phyloP scores from a whole-genome alignment of 2,113 vertebrate species.

The Petaurus breviceps region DNA sequence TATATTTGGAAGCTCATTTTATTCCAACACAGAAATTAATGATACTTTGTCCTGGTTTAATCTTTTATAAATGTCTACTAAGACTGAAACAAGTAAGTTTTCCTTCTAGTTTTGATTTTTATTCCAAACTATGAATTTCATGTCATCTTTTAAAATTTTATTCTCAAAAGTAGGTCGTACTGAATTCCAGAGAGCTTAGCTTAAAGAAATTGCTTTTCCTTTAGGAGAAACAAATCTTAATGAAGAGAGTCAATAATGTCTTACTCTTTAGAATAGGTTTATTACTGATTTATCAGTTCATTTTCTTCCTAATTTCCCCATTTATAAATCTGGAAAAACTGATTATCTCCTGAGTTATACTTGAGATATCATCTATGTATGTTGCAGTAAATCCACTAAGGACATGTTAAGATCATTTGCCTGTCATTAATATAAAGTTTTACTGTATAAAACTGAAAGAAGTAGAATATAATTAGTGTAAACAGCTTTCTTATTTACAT shows the following conservation, averaged over 20 bases:
- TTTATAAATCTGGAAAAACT: slow-evolving; percentile 84
- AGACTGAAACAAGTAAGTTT: slow-evolving; percentile 62
- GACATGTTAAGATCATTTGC: slow-evolving; percentile 70
- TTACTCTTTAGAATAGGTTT: slow-evolving; percentile 82
- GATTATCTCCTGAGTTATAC: slow-evolving; percentile 83
- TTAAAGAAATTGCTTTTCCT: slow-evolving; percentile 81
- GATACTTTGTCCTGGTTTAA: background rate
- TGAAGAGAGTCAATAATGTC: slow-evolving; percentile 84
- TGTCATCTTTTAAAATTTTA: slow-evolving; percentile 77
- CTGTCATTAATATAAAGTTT: slow-evolving; percentile 66
- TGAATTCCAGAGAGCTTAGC: slow-evolving; percentile 74
- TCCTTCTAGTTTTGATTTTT: slow-evolving; percentile 62
- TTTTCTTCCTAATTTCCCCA: slow-evolving; percentile 84
- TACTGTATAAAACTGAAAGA: slow-evolving; percentile 43
- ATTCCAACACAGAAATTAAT: background rate
- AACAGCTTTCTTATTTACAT: background rate
- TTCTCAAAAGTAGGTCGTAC: slow-evolving; percentile 74
- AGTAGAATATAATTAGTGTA: background rate
- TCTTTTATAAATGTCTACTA: slow-evolving; percentile 46
- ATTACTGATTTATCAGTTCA: slow-evolving; percentile 87
- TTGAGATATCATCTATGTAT: slow-evolving; percentile 78
- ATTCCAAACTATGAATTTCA: slow-evolving; percentile 67
- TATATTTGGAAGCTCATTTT: background rate
- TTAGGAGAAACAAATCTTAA: slow-evolving; percentile 84
- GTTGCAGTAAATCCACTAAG: slow-evolving; percentile 78